These are phyloP conservation scores for Telmatochromis sp. DNA, from an alignment of 2,113 vertebrate species.

Conservation along the genomic window DNA sequence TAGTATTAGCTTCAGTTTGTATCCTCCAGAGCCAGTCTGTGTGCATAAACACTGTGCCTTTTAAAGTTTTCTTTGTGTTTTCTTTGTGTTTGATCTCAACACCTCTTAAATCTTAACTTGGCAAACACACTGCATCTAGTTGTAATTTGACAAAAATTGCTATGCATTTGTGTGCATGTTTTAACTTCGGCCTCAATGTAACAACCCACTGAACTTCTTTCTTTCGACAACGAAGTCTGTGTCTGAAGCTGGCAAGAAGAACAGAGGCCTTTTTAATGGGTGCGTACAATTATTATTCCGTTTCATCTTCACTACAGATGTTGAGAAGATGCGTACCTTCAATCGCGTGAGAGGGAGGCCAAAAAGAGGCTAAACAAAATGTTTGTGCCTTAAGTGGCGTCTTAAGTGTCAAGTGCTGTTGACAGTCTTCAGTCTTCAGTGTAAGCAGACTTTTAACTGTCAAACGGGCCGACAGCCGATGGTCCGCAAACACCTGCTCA, in stretches of 20 bases:
- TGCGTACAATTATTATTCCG: slow-evolving; percentile 43
- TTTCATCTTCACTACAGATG: slow-evolving; percentile 55
- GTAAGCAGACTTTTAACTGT: slow-evolving; percentile 33
- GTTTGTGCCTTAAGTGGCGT: slow-evolving; percentile 16
- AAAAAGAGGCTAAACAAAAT: slow-evolving; percentile 49
- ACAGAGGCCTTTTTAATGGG: neutral
- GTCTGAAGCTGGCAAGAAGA: neutral
- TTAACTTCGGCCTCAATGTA: neutral
- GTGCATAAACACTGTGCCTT: neutral
- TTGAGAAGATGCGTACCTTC: slow-evolving; percentile 6
- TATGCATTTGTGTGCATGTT: neutral
- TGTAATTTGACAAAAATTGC: neutral
- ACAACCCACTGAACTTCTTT: neutral
- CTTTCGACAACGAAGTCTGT: neutral
- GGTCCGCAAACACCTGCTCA: slow-evolving; percentile 17
- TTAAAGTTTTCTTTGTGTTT: neutral
- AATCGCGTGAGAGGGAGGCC: slow-evolving; percentile 1
- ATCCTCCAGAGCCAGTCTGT: neutral
- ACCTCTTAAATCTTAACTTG: neutral
- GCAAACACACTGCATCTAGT: neutral
- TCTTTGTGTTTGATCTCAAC: neutral
- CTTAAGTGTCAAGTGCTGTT: slow-evolving; percentile 40
- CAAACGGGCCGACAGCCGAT: slow-evolving; percentile 27
- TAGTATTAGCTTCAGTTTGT: neutral
- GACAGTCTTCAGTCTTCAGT: slow-evolving; percentile 39